A percentile compares a stretch with the other conserved stretches of the same genome.
These are phyloP conservation scores for Himalopsyche kuldschensis DNA, from an alignment of 2,888 invertebrate species.

Conservation along the genomic window DNA sequence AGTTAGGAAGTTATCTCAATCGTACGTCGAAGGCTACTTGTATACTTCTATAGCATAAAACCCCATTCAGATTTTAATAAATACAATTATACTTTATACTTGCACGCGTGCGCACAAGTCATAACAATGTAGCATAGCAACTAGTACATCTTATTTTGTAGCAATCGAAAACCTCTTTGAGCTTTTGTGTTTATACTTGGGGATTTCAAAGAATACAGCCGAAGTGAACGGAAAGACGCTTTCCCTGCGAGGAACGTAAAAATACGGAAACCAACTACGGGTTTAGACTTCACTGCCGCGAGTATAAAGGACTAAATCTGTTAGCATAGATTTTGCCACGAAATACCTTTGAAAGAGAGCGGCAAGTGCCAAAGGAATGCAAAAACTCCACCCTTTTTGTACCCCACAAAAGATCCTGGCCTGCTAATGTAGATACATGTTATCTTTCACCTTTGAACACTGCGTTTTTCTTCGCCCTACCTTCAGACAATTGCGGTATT, in stretches of 20 bases:
- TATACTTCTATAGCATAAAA: no score
- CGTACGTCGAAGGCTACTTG: no score
- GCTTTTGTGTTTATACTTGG: not conserved
- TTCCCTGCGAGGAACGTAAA: not conserved
- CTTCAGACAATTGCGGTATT: slow-evolving; percentile 21
- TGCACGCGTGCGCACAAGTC: not conserved
- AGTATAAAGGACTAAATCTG: slow-evolving; percentile 26
- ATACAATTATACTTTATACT: no score
- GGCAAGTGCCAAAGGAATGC: slow-evolving; percentile 36
- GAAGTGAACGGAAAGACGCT: not conserved
- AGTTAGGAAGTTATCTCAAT: no score
- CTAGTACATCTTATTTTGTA: not conserved
- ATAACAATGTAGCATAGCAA: not conserved
- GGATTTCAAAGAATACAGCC: not conserved
- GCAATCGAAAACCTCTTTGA: not conserved
- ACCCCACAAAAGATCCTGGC: slow-evolving; percentile 14
- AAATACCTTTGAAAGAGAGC: slow-evolving; percentile 31
- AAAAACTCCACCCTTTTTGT: slow-evolving; percentile 32
- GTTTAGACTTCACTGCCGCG: not conserved
- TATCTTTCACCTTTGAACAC: slow-evolving; percentile 31
- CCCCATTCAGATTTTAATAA: no score
- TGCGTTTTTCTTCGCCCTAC: not conserved
- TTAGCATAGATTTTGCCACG: slow-evolving; percentile 37
- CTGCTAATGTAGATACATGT: slow-evolving; percentile 31
- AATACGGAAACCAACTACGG: not conserved